Evolutionary conservation across 2,888 invertebrate species (phyloP), one percentile per base, ranked within the genome.

Genomic region (Drosophila robusta): DNA sequence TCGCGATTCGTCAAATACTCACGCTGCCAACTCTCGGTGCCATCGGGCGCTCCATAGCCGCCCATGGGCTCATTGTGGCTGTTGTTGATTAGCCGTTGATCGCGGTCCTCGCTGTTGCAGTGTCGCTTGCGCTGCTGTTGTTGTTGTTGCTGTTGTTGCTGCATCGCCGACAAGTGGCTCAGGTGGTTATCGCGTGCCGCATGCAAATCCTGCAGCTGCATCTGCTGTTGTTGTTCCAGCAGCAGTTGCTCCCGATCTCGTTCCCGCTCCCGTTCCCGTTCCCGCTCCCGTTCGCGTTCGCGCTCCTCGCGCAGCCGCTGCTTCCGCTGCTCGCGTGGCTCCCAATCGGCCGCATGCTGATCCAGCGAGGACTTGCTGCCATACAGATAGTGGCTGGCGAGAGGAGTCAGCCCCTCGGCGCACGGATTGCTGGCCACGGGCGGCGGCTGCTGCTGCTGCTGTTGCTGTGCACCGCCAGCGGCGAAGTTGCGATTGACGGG

Each of bases 1-100:
- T n/a, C n/a, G n/a, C 4, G 9, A 26, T 18, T 32, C 14, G n/a
- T 11, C 0, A 1, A 7, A 12, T 72, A 91, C 89, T 93, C 92
- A 93, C 95, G 95, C 93, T 95, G 95, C 96, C 96, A 96, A 88
- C 95, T 95, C 86, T 97, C 97, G 75, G 95, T 96, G 12, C 64
- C 50, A 38, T 86, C 82, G 5, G 41, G 29, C 4, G 41, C 34
- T 36, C 55, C 74, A 22, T 77, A 79, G n/a, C 41, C 29, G 7
- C 41, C 55, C 18, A 66, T 22, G 7, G 66, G 38, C 39, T 78
- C 75, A 60, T 56, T 75, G 46, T 52, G 46, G 24, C 49, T 67
- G 32, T 73, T 86, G 26, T 78, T 80, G 39, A 83, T 50, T 54
- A 97, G 54, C 96, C 97, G 80, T 97, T 96, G 50, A 96, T 96